Conservation (phyloP, 2,797 vertebrate species). For the Pempheris klunzingeri region DNA sequence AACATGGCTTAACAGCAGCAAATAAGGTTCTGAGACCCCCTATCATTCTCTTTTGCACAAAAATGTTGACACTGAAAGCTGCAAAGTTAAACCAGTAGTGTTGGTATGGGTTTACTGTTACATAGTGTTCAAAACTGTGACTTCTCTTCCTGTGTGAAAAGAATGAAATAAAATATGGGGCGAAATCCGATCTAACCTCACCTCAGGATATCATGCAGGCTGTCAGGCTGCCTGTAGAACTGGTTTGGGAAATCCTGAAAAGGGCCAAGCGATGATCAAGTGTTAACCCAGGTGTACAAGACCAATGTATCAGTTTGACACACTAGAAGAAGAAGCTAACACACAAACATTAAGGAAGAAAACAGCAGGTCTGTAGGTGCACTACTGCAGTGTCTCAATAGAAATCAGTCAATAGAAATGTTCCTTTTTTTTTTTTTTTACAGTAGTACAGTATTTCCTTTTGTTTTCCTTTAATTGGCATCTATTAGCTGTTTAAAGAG, state of each 20-base stretch:
- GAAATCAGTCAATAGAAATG: too few relatives aligned
- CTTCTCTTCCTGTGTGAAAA: background rate
- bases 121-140: background rate
- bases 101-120: background rate
- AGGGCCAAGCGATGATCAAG: slow-evolving; percentile 41
- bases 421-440: too few relatives aligned
- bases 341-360: background rate
- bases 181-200: slow-evolving; percentile 68
- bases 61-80: background rate
- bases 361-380: background rate
- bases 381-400: background rate
- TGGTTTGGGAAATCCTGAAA: slow-evolving; percentile 96
- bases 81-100: background rate
- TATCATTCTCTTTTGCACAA: background rate
- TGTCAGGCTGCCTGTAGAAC: slow-evolving; percentile 92
- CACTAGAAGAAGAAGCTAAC: background rate
- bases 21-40: background rate
- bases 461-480: too few relatives aligned
- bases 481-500: background rate
- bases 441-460: background rate
- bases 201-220: slow-evolving; percentile 93
- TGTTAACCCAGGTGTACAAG: slow-evolving; percentile 2
- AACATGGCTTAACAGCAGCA: background rate
- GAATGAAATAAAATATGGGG: background rate
- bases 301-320: background rate